Percentiles rank a stretch among this genome's conserved stretches.
Conservation (phyloP, 1,140 invertebrate species). For the Drosophila grimshawi region DNA sequence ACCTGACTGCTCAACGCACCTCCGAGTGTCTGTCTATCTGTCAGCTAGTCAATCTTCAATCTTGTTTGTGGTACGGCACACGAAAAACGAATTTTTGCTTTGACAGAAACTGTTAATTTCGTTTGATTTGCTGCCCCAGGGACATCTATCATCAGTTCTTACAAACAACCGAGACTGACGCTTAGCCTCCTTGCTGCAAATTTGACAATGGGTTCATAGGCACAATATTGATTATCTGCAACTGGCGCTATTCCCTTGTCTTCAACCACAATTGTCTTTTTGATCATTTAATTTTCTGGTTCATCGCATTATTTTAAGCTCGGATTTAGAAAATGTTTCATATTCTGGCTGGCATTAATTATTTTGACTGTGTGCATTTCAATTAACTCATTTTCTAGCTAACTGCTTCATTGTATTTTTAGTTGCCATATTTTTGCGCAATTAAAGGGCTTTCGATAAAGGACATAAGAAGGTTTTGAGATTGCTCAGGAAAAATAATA, state of each 20-base stretch:
- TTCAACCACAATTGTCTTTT: slow-evolving; percentile 1
- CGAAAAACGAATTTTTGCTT: slow-evolving; percentile 50
- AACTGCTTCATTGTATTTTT: slow-evolving; percentile 6
- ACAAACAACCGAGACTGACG: slow-evolving; percentile 11
- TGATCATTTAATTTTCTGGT: background rate
- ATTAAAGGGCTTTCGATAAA: slow-evolving; percentile 7
- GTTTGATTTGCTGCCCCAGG: slow-evolving; percentile 79
- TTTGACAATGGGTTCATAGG: slow-evolving; percentile 48
- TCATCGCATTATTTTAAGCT: background rate
- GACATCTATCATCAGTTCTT: slow-evolving; percentile 69
- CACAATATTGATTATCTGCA: slow-evolving; percentile 72
- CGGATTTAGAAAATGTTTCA: background rate
- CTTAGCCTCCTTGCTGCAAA: background rate
- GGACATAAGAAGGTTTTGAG: no score
- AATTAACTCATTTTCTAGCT: background rate
- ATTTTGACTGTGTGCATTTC: background rate
- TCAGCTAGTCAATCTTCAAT: slow-evolving; percentile 20
- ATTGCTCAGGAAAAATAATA: no score
- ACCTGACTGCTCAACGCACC: slow-evolving; percentile 63
- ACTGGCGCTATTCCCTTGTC: slow-evolving; percentile 21
- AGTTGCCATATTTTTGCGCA: slow-evolving; percentile 1
- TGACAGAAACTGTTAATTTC: slow-evolving; percentile 73
- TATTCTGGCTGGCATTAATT: background rate
- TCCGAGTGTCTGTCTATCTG: slow-evolving; percentile 30
- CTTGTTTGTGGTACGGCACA: slow-evolving; percentile 24